phyloP scores from a whole-genome alignment of 2,113 vertebrate species.

The Cygnus atratus region DNA sequence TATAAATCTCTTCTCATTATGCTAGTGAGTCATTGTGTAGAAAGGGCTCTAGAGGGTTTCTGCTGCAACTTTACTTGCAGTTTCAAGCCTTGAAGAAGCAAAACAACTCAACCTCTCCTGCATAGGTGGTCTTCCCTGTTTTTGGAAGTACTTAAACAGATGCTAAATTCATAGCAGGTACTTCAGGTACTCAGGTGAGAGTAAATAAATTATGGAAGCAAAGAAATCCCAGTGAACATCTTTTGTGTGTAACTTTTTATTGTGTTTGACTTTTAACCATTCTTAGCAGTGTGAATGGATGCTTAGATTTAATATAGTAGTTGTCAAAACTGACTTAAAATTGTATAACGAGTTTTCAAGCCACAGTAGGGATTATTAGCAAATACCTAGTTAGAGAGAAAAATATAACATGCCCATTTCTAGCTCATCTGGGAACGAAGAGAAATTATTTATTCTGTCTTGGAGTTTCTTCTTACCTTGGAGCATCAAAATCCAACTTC shows the following conservation, averaged over 20 bases:
- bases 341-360: neutral
- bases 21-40: neutral
- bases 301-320: neutral
- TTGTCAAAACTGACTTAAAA: neutral
- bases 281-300: neutral
- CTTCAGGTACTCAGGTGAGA: neutral
- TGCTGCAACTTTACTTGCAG: neutral
- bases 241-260: neutral
- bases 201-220: neutral
- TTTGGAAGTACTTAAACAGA: neutral
- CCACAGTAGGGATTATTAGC: neutral
- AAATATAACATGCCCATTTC: neutral
- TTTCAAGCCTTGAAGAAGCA: neutral
- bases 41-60: neutral
- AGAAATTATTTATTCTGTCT: neutral
- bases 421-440: neutral
- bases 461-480: neutral
- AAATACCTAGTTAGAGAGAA: neutral
- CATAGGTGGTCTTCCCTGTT: neutral
- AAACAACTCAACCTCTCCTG: neutral
- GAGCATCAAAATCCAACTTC: neutral
- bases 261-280: neutral
- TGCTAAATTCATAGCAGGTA: neutral
- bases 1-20: neutral
- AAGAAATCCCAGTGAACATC: neutral